Base-by-base conservation (phyloP, 2,888 invertebrate genomes). In the Drosophila villosipedis region DNA sequence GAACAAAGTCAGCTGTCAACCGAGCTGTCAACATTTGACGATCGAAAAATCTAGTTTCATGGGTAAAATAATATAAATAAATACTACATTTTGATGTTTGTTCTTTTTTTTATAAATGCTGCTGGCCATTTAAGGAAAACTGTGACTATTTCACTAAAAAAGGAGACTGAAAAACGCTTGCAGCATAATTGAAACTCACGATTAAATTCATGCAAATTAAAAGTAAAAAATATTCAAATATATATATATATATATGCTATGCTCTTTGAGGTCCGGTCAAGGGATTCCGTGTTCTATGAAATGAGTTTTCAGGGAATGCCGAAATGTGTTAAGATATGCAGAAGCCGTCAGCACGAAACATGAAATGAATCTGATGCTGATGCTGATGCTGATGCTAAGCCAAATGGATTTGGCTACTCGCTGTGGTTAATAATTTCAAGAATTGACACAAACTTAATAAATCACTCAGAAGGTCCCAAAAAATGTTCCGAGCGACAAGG, bases 251-350 rank as follows among this genome's bases (percentile, higher is more conserved):
- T 41, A 12, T 22, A 4, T 30, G 25, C 22, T 9, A n/a, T 43
- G 22, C 47, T 67, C 10, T 0, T 28, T 41, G 37, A 47, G 55
- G 37, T 54, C 14, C 3, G 55, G 30, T 37, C 30, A 37, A 65
- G 52, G 64, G 53, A 57, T 66, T 47, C 39, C 64, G 39, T 62
- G 62, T 87, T 89, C 89, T 74, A 67, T 90, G 87, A 87, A 87
- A 58, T 72, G 64, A 68, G 68, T 71, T 76, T 91, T 90, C 89
- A 83, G 82, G 79, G 89, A 70, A 86, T 82, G 78, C 73, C 79
- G 61, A 85, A 90, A 91, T 92, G 92, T 91, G 92, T 91, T 91
- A 92, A 92, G 90, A 84, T 91, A 91, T 91, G 89, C 91, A 81
- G 73, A 65, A 86, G 84, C 74, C 69, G 90, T 87, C 90, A 89